Base-by-base conservation (phyloP, 2,888 invertebrate species). In the Eustalomyia histrio region DNA sequence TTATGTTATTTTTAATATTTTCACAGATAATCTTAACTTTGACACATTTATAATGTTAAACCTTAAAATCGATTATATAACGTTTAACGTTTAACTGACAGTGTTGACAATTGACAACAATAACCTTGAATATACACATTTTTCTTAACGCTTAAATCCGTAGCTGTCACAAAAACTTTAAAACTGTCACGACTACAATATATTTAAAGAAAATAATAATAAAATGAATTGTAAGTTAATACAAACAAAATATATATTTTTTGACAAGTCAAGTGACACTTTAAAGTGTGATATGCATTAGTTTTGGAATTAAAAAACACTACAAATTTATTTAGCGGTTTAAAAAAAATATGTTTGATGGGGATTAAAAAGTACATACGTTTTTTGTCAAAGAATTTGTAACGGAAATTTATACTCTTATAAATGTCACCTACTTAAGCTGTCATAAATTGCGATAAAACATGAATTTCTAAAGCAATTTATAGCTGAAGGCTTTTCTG, bases 181-280 rank as follows among this genome's bases (percentile, higher is more conserved):
- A 85, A 86, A 83, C 74, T 57, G 67, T 64, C 60, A 68, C 52
- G 39, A 53, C 33, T 33, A 78, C 47, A 74, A 58, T 74, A 57
- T 53, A 61, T 16, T 47, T n/a, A 65, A 67, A 50, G 35, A 33
- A 52, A 35, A 58, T n/a, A 50, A 35, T 16, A 67, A 10, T 29
- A 24, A 35, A 39, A 1, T 29, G 63, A 53, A 60, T 76, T 29
- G 3, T 16, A 52, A 58, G 58, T 12, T 58, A 60, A 63, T 61
- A n/a, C 24, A 64, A 47, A 53, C 10, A 39, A 67, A 72, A 63
- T 33, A 57, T 7, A 33, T 29, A n/a, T 29, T 65, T 81, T 84
- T 86, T 87, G 88, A 89, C 86, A 87, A 84, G 81, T 87, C 83
- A 87, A 88, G 84, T 86, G 87, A 85, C 88, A 87, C 82, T 84